These are phyloP conservation scores for Cherax destructor DNA, from an alignment of 1,140 invertebrate genomes.

Conservation along the genomic window DNA sequence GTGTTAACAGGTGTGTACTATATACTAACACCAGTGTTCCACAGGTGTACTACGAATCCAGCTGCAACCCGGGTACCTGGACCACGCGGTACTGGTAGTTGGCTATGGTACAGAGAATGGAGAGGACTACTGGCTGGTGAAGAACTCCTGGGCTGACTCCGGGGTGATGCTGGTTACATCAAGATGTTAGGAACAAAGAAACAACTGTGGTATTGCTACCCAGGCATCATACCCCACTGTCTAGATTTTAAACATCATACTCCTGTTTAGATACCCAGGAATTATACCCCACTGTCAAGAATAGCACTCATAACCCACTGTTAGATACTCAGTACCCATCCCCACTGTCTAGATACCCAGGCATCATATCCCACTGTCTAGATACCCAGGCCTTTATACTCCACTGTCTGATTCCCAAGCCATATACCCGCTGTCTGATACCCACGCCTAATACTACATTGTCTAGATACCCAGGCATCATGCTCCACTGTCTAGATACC, in stretches of 20 bases:
- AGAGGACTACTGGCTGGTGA: constrained; percentile 89
- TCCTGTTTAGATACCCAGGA: background rate
- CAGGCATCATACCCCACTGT: constrained; percentile 81
- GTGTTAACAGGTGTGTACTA: constrained; percentile 81
- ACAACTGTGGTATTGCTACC: constrained; percentile 90
- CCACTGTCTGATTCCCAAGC: too few relatives aligned
- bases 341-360: too few relatives aligned
- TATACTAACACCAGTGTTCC: too few relatives aligned
- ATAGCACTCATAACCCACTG: too few relatives aligned
- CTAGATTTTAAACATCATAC: constrained; percentile 21
- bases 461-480: too few relatives aligned
- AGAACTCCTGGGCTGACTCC: constrained; percentile 89
- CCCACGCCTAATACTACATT: too few relatives aligned
- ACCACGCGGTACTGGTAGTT: constrained; percentile 75
- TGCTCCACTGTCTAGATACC: too few relatives aligned
- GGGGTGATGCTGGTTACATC: constrained; percentile 93
- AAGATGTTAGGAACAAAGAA: constrained; percentile 93
- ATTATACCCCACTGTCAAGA: too few relatives aligned
- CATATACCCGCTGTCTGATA: too few relatives aligned
- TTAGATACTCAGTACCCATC: too few relatives aligned
- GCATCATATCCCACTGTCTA: too few relatives aligned
- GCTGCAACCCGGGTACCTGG: constrained; percentile 6
- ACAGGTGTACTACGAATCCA: constrained; percentile 84
- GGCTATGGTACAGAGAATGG: constrained; percentile 79
- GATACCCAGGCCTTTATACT: too few relatives aligned